Evolutionary conservation across 2,797 vertebrate genomes (phyloP), one percentile per base, ranked within the genome.

Genomic region (Coilia nasus): DNA sequence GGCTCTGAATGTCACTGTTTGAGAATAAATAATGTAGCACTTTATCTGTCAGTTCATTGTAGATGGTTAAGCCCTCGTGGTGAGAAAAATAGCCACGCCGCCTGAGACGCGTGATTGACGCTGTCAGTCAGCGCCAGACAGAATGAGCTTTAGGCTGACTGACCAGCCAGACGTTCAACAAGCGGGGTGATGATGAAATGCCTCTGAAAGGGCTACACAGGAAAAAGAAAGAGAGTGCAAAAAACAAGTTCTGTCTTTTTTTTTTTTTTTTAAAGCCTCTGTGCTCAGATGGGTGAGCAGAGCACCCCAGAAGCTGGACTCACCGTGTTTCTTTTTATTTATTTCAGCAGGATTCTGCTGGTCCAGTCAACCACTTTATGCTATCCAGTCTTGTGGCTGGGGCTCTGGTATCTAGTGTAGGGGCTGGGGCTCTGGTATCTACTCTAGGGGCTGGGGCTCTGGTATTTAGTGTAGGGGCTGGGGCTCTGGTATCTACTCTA

Each of bases 121-220:
- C 11, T 14, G 54, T 82, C 10, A 62, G 59, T 81, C 88, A 44
- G 4, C 2, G 9, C 17, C 31, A 83, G 83, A 86, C 84, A 83
- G 82, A 89, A 82, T 4, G 6, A 4, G 71, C 41, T 78, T 10
- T 21, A 83, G 41, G 84, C 56, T 35, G 81, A 81, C 57, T 28
- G 54, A 17, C 50, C 78, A 88, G 85, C 56, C 83, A 87, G 84
- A 86, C 67, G 11, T 35, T 9, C 17, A 78, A 44, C 17, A 21
- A 41, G 71, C 21, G 25, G 41, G 84, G 81, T 89, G 86, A 89
- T 85, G 88, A 89, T 85, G 88, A 85, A 81, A 89, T 83, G 64
- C 80, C 85, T 46, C 28, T 50, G 82, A 9, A 84, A 87, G 54
- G 84, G 84, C 87, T 83, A 21, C 86, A 90, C 7, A 6, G 17